Evolutionary conservation across 2,113 vertebrate genomes (phyloP).

Genomic region (Boulengeromyrus knoepffleri): DNA sequence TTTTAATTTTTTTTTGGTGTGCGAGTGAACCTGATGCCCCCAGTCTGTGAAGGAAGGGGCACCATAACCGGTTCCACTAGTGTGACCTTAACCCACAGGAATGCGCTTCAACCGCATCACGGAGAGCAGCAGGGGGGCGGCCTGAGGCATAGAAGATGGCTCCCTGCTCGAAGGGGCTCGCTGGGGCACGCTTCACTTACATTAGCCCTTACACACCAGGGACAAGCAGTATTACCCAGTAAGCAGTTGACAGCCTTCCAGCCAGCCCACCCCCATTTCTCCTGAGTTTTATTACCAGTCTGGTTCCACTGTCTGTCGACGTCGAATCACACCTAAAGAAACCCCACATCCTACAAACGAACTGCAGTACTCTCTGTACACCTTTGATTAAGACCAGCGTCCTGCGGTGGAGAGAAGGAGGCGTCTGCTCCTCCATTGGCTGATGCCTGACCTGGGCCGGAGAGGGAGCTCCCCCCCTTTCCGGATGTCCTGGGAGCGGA

Average conservation of each 20-base stretch:
- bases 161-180: neutral
- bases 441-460: neutral
- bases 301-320: neutral
- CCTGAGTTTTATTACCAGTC: neutral
- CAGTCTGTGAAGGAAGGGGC: neutral
- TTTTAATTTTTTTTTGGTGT: neutral
- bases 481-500: neutral
- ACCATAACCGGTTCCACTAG: neutral
- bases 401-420: neutral
- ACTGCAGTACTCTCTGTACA: neutral
- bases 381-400: neutral
- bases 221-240: neutral
- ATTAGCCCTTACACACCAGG: neutral
- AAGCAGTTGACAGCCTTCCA: neutral
- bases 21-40: constrained; percentile 11
- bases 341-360: neutral
- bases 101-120: neutral
- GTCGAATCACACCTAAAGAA: neutral
- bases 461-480: neutral
- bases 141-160: neutral
- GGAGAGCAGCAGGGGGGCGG: neutral
- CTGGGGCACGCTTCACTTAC: neutral
- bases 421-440: neutral
- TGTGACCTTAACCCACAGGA: constrained; percentile 11
- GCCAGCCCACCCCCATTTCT: neutral